Percentiles rank a stretch among this genome's conserved stretches.
phyloP scores from a whole-genome alignment of 2,797 vertebrate species.

The Acropternis orthonyx region DNA sequence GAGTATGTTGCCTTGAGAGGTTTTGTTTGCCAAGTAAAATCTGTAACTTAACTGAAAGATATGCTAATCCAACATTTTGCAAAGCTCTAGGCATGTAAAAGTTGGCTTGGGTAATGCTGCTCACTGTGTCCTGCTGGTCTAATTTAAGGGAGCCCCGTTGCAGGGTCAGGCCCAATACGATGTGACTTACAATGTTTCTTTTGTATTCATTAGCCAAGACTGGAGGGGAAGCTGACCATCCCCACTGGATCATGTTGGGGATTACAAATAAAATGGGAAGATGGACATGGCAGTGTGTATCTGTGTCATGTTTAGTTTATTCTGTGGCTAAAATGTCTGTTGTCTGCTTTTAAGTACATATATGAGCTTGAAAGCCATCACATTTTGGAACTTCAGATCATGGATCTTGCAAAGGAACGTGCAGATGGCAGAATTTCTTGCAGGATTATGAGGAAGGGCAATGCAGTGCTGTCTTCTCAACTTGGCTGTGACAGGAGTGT shows the following conservation, averaged over 20 bases:
- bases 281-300: background rate
- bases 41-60: background rate
- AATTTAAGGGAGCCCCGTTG: background rate
- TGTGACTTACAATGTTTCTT: background rate
- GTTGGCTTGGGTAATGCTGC: background rate
- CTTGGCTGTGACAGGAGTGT: background rate
- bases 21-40: background rate
- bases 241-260: background rate
- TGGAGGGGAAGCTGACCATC: background rate
- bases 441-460: background rate
- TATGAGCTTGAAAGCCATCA: accelerated
- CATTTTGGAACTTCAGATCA: background rate
- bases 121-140: background rate
- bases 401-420: background rate
- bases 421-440: background rate
- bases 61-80: background rate
- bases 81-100: background rate
- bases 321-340: background rate
- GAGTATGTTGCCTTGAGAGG: background rate
- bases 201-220: background rate
- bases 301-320: background rate
- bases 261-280: slow-evolving; percentile 61
- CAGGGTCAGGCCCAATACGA: background rate
- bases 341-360: background rate
- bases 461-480: background rate